Percentiles rank a stretch among this genome's conserved stretches.
Evolutionary conservation across 2,888 invertebrate genomes (phyloP).

Genomic region (Drosophila neonasuta): DNA sequence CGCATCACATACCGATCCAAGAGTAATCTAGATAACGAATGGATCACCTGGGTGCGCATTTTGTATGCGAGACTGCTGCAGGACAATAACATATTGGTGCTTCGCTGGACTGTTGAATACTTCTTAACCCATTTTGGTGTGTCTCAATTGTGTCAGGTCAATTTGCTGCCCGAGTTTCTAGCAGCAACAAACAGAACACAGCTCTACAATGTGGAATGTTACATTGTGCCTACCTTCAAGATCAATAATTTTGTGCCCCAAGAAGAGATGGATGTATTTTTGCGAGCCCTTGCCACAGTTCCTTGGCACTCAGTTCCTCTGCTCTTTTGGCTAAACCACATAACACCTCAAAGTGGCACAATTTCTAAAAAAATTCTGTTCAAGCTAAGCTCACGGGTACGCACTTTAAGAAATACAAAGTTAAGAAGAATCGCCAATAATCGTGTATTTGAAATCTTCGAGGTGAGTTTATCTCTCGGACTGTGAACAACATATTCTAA

Average conservation of each 20-base stretch:
- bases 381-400: conserved; percentile 61
- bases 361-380: conserved; percentile 49
- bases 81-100: conserved; percentile 77
- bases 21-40: conserved; percentile 7
- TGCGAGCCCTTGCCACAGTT: conserved; percentile 52
- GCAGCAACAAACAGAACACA: conserved; percentile 75
- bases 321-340: conserved; percentile 65
- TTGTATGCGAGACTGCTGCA: conserved; percentile 67
- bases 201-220: conserved; percentile 68
- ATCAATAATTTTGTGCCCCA: conserved; percentile 45
- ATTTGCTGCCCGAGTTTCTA: conserved; percentile 67
- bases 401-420: conserved; percentile 61
- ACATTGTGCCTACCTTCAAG: conserved; percentile 39
- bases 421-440: conserved; percentile 49
- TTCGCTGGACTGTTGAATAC: conserved; percentile 77
- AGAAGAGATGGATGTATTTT: conserved; percentile 24
- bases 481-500: neutral
- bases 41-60: conserved; percentile 63
- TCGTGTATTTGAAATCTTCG: conserved; percentile 37
- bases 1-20: conserved; percentile 22
- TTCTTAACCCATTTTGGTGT: conserved; percentile 53
- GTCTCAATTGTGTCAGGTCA: conserved; percentile 39
- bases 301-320: conserved; percentile 79
- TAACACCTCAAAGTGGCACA: conserved; percentile 11
- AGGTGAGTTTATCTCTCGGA: conserved; percentile 19